Evolutionary conservation across 1,140 invertebrate genomes (phyloP).

Genomic region (Papilio glaucus): DNA sequence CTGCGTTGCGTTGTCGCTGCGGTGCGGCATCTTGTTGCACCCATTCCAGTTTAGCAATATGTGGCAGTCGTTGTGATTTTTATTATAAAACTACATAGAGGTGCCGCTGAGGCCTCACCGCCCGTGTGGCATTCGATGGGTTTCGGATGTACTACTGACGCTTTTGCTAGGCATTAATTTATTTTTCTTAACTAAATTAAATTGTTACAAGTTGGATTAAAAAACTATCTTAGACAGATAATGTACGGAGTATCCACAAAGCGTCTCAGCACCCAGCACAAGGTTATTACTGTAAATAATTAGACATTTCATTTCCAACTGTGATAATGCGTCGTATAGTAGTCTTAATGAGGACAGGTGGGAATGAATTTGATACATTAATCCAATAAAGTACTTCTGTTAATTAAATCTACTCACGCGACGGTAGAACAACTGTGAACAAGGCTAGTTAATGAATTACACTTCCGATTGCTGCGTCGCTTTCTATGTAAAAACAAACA

Average conservation of each 20-base stretch:
- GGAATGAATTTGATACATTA: conserved; percentile 1
- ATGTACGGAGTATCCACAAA: background rate
- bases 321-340: background rate
- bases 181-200: no score
- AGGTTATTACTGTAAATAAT: background rate
- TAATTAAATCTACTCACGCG: conserved; percentile 14
- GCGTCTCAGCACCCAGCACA: background rate
- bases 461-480: background rate
- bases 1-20: no score
- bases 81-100: no score
- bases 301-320: background rate
- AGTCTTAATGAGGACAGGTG: background rate
- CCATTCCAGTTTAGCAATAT: no score
- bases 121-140: no score
- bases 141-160: no score
- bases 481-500: background rate
- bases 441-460: conserved; percentile 8
- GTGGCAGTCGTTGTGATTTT: no score
- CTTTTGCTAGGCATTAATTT: no score
- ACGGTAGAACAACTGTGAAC: background rate
- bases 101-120: no score
- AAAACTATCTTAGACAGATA: background rate
- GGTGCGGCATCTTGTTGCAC: no score
- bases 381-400: conserved; percentile 9
- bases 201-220: no score